These are phyloP conservation scores for Chaetops frenatus DNA, from an alignment of 2,113 vertebrate genomes.

Conservation along the genomic window DNA sequence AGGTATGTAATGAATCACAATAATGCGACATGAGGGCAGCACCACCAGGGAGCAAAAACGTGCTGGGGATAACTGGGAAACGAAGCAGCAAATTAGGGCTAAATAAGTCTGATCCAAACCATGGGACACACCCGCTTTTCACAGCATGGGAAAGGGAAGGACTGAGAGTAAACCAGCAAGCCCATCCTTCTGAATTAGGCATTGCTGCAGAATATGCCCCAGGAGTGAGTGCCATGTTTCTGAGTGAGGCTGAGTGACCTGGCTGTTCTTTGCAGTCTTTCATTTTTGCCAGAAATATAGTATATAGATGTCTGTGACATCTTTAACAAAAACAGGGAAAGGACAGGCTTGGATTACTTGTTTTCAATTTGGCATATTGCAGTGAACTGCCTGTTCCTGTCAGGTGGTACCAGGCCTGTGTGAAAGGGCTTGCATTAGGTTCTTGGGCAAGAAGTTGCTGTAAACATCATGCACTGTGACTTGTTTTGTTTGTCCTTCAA, in stretches of 20 bases:
- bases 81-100: background rate
- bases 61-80: background rate
- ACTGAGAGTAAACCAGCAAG: background rate
- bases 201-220: background rate
- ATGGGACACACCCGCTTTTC: background rate
- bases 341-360: background rate
- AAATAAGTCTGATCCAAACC: background rate
- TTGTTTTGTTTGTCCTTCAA: background rate
- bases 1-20: background rate
- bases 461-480: too few species aligned
- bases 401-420: background rate
- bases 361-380: background rate
- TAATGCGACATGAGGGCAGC: background rate
- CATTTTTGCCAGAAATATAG: background rate
- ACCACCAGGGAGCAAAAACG: background rate
- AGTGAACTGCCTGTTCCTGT: background rate
- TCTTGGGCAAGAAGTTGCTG: background rate
- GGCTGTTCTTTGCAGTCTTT: background rate
- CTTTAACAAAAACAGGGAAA: background rate
- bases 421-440: background rate
- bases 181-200: background rate
- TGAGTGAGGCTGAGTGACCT: background rate
- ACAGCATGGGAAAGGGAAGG: background rate
- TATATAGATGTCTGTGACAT: background rate
- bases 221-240: accelerated